Conservation (phyloP, 92 coral and sea anemone species). For the Epizoanthus fatuus region DNA sequence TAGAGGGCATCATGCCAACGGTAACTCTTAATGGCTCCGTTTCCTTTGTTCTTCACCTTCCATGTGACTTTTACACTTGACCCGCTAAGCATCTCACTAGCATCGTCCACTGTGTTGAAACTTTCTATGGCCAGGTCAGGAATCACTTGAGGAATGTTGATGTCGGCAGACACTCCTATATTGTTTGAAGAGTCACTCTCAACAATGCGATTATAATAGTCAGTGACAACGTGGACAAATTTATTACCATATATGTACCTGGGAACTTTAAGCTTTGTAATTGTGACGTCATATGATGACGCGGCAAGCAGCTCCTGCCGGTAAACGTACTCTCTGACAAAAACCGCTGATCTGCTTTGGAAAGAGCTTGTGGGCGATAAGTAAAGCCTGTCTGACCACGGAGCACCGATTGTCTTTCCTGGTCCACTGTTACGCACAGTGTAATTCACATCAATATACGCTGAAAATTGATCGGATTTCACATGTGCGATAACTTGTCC, state of each 20-base stretch:
- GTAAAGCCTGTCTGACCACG: constrained; percentile 73
- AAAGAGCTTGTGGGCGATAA: constrained; percentile 49
- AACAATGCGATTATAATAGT: constrained; percentile 52
- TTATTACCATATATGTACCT: constrained; percentile 61
- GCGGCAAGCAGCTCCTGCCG: constrained; percentile 46
- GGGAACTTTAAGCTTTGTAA: constrained; percentile 50
- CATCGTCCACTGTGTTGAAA: constrained; percentile 28
- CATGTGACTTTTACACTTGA: constrained; percentile 52
- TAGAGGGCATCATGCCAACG: constrained; percentile 71
- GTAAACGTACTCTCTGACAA: constrained; percentile 54
- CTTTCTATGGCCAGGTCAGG: constrained; percentile 66
- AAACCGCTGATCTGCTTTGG: constrained; percentile 9
- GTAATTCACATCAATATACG: constrained; percentile 59
- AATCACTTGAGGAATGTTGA: constrained; percentile 57
- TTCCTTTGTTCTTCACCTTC: constrained; percentile 73
- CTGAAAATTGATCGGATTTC: constrained; percentile 33
- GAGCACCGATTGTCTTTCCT: constrained; percentile 72
- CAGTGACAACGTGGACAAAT: constrained; percentile 58
- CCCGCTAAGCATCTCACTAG: constrained; percentile 43
- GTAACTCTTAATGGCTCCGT: constrained; percentile 50
- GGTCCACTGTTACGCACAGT: constrained; percentile 68
- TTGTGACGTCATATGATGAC: constrained; percentile 42
- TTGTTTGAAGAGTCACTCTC: constrained; percentile 62
- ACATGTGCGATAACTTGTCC: constrained; percentile 38
- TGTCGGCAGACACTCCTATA: constrained; percentile 21